These are phyloP conservation scores for Papilio machaon DNA, from an alignment of 1,140 invertebrate species.

Conservation along the genomic window DNA sequence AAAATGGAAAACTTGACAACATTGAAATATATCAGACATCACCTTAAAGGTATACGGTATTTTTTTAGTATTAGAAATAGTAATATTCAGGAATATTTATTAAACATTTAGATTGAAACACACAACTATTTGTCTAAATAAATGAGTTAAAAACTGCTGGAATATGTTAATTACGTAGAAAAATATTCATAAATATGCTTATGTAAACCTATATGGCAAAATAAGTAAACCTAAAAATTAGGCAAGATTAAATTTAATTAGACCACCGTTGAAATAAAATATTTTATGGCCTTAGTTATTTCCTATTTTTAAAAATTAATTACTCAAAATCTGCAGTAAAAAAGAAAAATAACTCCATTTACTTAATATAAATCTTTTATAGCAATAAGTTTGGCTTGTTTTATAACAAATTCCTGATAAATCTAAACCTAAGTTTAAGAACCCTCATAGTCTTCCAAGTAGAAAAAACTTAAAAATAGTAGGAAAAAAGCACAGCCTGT, in stretches of 20 bases:
- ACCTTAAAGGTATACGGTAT: background rate
- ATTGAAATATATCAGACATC: background rate
- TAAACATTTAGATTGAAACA: background rate
- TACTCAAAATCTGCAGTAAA: background rate
- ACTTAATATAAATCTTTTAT: background rate
- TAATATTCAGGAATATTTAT: background rate
- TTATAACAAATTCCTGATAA: background rate
- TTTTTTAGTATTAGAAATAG: background rate
- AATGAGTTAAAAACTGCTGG: background rate
- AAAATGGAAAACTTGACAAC: background rate
- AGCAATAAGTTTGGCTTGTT: background rate
- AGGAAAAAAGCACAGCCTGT: background rate
- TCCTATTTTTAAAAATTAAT: background rate
- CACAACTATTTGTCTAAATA: background rate
- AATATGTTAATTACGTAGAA: background rate
- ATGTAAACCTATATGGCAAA: background rate
- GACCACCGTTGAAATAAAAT: background rate
- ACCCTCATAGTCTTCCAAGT: background rate
- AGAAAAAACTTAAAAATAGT: constrained; percentile 14
- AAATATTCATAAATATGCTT: background rate
- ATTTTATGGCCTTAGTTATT: background rate
- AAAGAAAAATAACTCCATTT: background rate
- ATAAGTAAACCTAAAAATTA: background rate
- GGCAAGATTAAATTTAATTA: background rate
- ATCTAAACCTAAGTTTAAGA: background rate